Base-by-base conservation (phyloP, 1,140 invertebrate species). In the Hormaphis cornu region DNA sequence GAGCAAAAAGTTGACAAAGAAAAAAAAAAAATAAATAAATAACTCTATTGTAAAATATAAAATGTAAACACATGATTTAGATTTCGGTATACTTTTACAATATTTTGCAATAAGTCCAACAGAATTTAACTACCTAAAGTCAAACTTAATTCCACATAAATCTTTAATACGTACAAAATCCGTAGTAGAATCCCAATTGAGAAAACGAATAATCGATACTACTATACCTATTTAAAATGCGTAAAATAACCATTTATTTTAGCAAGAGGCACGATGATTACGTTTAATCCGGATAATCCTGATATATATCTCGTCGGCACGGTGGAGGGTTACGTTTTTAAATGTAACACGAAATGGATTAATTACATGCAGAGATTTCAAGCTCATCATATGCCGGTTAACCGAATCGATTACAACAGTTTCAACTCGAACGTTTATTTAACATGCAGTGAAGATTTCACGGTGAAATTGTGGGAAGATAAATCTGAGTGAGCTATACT, bases 391-490 rank as follows among this genome's bases (percentile, higher is more conserved):
- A 89, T 95, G 85, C 88, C 91, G 0, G 86, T 97, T 2, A 90
- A 93, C 77, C 83, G 87, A 71, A 89, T 97, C 37, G 84, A 87
- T 74, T 97, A 90, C 80, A 97, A 97, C 78, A 85, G 86, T 74
- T 96, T 83, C 75, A 90, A 94, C 77, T 84, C 87, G 9, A 86
- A 85, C 63, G 89, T 97, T 46, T 97, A 93, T 75, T 85, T 90
- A 8, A 93, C 92, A 7, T 95, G 92, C 74, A 89, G 90, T 66
- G 88, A 88, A 12, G 95, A 97, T 77, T 96, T 93, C 91, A 84
- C 89, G 50, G 87, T 97, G 9, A 95, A 96, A 80, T 91, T 97
- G 58, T 97, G 93, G 93, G 91, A 96, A 79, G 89, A 91, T 73
- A 85, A 71, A 16, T 61, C 72, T 3, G 42, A 69, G 72, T 74